Base-by-base conservation (phyloP, 2,113 vertebrate genomes). In the Nyctereutes procyonoides region DNA sequence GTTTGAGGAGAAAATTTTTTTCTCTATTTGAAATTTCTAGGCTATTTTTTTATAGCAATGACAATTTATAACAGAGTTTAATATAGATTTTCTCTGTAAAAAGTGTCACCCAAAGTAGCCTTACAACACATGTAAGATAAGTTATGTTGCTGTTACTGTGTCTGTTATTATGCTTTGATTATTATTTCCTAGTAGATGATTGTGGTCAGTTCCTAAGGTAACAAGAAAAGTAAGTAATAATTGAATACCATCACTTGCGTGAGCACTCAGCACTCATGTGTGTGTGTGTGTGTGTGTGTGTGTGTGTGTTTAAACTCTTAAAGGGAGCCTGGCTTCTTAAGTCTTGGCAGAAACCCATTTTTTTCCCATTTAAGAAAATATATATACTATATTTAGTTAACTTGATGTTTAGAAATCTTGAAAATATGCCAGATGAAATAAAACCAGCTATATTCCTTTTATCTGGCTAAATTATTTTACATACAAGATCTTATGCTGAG, bases 341-440 rank as follows among this genome's bases (percentile, higher is more conserved):
- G 77, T 96, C 3, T 92, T 97, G 96, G 95, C 90, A 97, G 63
- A 79, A 95, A 71, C 60, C 51, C 80, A 96, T 94, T 96, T 90
- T 56, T 76, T 73, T 5, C 14, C 95, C 90, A 12, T 60, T 74
- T 60, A 95, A 90, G 65, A 92, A 90, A 88, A 94, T 80, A 80
- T 30, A 63, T 43, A n/a, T 19, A 71, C 92, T 67, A 58, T 95
- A 97, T 97, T 98, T 97, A 92, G 88, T 97, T 98, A 97, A 97
- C 94, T 77, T 73, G 14, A 56, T 93, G 88, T 73, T 80, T 96
- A 97, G 84, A 98, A 95, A 97, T 77, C 81, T 97, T 94, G 67
- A 95, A 97, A 96, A 96, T 96, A 89, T 93, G 79, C 97, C 95
- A 98, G 84, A 7, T 98, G 83, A 97, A 98, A 55, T 91, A 90